Base-by-base conservation (phyloP, 2,888 invertebrate species). In the Capitulum mitella region DNA sequence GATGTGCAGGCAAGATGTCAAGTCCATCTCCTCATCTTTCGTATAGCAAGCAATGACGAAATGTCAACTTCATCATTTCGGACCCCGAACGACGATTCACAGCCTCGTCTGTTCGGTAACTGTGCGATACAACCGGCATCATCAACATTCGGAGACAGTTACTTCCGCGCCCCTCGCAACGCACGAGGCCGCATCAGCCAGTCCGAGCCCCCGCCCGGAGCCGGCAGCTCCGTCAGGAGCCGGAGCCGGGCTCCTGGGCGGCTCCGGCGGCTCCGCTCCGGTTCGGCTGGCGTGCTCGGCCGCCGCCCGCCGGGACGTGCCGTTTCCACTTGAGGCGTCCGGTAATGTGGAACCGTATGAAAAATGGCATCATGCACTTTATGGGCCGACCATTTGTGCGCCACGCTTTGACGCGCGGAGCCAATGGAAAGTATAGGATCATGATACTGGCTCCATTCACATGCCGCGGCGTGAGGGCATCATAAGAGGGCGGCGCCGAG, bases 391-490 rank as follows among this genome's bases (percentile, higher is more conserved):
- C 37, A 26, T 70, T 70, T 40, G n/a, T 14, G 14, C 26, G 70
- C 29, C 70, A 26, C 70, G 70, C 70, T 40, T 26, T 40, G 70
- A 70, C 70, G 37, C 26, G 70, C 70, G 70, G 26, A 37, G 22
- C 70, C 70, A 70, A 70, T 70, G 70, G 40, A 26, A 26, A 70
- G 70, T 40, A 40, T 37, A 19, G 70, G 40, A 70, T 40, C 37
- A 70, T 70, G 70, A 70, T 70, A 37, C 70, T 3, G 37, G 14
- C 40, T 26, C 70, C 70, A 40, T 40, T 40, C 37, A 37, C 64
- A 12, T 14, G 37, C 22, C 26, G 16, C 8, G 26, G 37, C 70
- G 70, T 70, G 70, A 70, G 70, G 29, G 37, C 37, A 22, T 70
- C 70, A 70, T 70, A 19, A 40, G 70, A 70, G 26, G 26, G n/a